These are phyloP conservation scores for Micoletzkya japonica DNA, from an alignment of 2,888 invertebrate genomes.

Conservation along the genomic window DNA sequence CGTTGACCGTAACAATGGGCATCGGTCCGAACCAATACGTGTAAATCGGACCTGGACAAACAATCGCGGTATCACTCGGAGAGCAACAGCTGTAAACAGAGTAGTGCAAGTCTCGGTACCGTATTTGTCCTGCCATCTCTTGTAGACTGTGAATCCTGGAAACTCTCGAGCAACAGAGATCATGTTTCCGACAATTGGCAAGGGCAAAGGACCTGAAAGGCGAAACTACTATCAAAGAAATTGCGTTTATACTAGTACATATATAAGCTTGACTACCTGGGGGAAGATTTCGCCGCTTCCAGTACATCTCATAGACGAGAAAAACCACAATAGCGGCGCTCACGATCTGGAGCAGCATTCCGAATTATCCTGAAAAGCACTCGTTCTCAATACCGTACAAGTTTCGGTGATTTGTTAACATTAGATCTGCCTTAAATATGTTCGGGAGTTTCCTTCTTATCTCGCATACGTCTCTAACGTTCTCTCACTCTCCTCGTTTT, in stretches of 20 bases:
- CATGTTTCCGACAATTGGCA: constrained; percentile 15
- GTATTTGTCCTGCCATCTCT: constrained; percentile 10
- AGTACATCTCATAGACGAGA: constrained; percentile 2
- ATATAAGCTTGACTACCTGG: neutral
- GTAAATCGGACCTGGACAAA: constrained; percentile 22
- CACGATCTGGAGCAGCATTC: constrained; percentile 1
- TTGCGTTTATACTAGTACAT: neutral
- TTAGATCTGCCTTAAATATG: no score
- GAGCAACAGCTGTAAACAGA: no score
- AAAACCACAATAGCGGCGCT: neutral
- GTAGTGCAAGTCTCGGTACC: neutral
- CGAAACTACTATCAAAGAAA: neutral
- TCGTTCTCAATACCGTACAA: no score
- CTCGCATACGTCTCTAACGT: no score
- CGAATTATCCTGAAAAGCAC: no score
- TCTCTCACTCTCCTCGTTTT: no score
- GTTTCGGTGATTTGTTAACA: no score
- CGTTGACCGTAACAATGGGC: constrained; percentile 18
- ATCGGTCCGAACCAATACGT: constrained; percentile 18
- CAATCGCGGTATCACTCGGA: no score
- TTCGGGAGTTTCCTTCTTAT: no score
- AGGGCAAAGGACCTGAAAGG: constrained; percentile 4
- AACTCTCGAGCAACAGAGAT: constrained; percentile 12
- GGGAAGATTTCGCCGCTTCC: constrained; percentile 16
- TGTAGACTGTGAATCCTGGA: neutral